A percentile compares a stretch with the other conserved stretches of the same genome.
These are phyloP conservation scores for Thalassophryne amazonica DNA, from an alignment of 2,797 vertebrate genomes.

Conservation along the genomic window DNA sequence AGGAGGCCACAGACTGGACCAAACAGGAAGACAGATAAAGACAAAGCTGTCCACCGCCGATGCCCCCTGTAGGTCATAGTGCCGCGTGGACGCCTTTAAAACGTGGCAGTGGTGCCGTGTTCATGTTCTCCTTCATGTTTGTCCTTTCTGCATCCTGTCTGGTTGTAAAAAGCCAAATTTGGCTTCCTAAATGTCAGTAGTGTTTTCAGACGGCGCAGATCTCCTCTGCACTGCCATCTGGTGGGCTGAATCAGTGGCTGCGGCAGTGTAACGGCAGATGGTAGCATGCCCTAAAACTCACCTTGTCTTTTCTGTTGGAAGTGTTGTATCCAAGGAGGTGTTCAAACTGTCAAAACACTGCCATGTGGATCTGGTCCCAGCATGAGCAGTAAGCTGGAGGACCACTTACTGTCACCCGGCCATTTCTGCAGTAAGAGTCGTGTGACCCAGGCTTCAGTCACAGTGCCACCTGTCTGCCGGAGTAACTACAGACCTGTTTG, in stretches of 20 bases:
- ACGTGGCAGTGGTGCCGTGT: conserved; percentile 65
- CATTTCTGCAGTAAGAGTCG: too few relatives aligned
- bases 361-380: conserved; percentile 2
- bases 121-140: conserved; percentile 66
- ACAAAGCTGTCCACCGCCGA: neutral
- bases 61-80: conserved; percentile 44
- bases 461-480: conserved; percentile 9
- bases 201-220: conserved; percentile 37
- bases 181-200: conserved; percentile 33
- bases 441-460: too few relatives aligned
- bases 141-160: conserved; percentile 58
- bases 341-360: conserved; percentile 28
- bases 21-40: conserved; percentile 88
- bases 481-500: conserved; percentile 33
- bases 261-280: neutral
- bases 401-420: too few relatives aligned
- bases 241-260: neutral
- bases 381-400: neutral
- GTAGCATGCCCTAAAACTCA: conserved; percentile 55
- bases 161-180: conserved; percentile 44
- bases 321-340: conserved; percentile 22
- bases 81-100: conserved; percentile 67
- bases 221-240: neutral
- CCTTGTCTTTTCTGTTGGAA: conserved; percentile 54
- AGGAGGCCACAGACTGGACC: conserved; percentile 83